phyloP scores from a whole-genome alignment of 2,888 invertebrate genomes.

The Serripes groenlandicus region DNA sequence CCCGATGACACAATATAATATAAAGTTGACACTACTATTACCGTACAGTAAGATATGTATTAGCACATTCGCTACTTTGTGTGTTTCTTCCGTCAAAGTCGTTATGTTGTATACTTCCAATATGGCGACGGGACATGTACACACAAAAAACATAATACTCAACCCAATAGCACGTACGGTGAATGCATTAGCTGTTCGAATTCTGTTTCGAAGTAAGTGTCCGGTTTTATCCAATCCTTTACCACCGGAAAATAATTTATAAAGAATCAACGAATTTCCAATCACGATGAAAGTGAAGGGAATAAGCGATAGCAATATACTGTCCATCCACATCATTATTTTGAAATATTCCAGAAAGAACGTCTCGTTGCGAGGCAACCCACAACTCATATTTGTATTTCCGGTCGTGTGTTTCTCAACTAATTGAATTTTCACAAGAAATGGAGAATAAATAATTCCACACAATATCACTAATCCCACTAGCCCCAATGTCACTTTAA shows the following conservation, averaged over 20 bases:
- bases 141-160: slow-evolving; percentile 53
- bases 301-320: slow-evolving; percentile 41
- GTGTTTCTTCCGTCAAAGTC: background rate
- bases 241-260: slow-evolving; percentile 48
- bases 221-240: slow-evolving; percentile 25
- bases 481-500: slow-evolving; percentile 43
- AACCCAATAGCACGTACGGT: slow-evolving; percentile 57
- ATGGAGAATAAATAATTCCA: slow-evolving; percentile 40
- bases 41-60: slow-evolving; percentile 55
- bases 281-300: slow-evolving; percentile 50
- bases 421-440: slow-evolving; percentile 21
- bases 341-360: slow-evolving; percentile 39
- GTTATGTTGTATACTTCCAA: slow-evolving; percentile 34
- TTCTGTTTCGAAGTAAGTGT: slow-evolving; percentile 26
- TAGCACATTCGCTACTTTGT: slow-evolving; percentile 22
- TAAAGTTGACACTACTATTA: slow-evolving; percentile 56
- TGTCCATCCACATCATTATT: slow-evolving; percentile 55
- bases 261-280: slow-evolving; percentile 49
- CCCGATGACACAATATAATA: slow-evolving; percentile 59
- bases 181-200: slow-evolving; percentile 52
- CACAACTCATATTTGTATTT: slow-evolving; percentile 15
- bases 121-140: slow-evolving; percentile 43
- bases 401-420: background rate
- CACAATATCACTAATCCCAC: slow-evolving; percentile 19
- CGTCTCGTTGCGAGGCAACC: slow-evolving; percentile 4